Base-by-base conservation (phyloP, 2,888 invertebrate genomes). In the Orgyia antiqua region DNA sequence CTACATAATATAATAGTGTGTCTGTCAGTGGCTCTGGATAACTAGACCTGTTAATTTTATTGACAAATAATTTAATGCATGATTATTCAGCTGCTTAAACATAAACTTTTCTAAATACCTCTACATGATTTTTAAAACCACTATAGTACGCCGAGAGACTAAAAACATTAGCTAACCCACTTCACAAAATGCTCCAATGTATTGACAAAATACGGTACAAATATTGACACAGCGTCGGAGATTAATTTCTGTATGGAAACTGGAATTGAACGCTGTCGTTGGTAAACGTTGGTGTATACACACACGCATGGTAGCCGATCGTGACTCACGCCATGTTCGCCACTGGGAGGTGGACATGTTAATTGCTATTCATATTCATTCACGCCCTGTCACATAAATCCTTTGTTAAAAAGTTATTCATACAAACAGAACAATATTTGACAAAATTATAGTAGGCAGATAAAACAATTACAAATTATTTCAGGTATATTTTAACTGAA, bases 261-360 rank as follows among this genome's bases (percentile, higher is more conserved):
- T 53, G 51, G 47, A 45, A 53, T 51, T 49, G 31, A 33, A 39
- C 33, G 50, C 27, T 15, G 50, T n/a, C n/a, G 31, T 19, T 24
- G 24, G 24, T 25, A 24, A 10, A 24, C 29, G 27, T 33, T 42
- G 40, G 40, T 47, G 42, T 31, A 37, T 39, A 46, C 39, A 50
- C 29, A 34, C 36, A 58, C 56, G 60, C 52, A 59, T 69, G 54
- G 68, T 62, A 68, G 72, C 61, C 45, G 43, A 44, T 65, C 73
- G 75, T 73, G 75, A 75, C 52, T 74, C 74, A 73, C 69, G 70
- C 47, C 44, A 52, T 40, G 45, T 47, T 47, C 47, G 11, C 49
- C 47, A 44, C 44, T 51, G 45, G 45, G 55, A 60, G 60, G 57
- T 61, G 63, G 58, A 68, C 70, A 69, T 68, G 71, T 66, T 72